These are phyloP conservation scores for Trichogramma dendrolimi DNA, from an alignment of 2,888 invertebrate species.

Conservation along the genomic window DNA sequence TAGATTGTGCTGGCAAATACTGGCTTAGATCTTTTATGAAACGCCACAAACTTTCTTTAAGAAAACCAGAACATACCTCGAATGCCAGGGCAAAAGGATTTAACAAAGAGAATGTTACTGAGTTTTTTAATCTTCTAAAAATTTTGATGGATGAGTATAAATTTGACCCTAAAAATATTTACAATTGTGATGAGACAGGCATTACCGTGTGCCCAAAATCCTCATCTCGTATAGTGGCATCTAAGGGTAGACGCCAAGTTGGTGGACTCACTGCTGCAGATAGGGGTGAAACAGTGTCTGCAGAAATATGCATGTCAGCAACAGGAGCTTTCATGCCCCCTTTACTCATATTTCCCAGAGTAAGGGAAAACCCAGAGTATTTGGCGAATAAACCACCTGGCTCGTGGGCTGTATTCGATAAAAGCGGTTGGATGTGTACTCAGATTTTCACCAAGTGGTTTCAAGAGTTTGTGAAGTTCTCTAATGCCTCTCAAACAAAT, in stretches of 20 bases:
- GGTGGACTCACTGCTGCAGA: constrained; percentile 38
- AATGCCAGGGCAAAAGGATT: constrained; percentile 11
- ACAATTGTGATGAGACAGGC: constrained; percentile 40
- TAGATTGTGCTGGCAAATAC: constrained; percentile 7
- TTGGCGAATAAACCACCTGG: no score
- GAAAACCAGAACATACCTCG: constrained; percentile 17
- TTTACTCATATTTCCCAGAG: no score
- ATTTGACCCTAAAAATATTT: constrained; percentile 24
- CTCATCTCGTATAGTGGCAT: constrained; percentile 36
- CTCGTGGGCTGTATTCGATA: no score
- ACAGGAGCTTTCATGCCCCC: constrained; percentile 30
- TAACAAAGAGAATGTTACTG: not conserved
- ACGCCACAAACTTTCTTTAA: constrained; percentile 38
- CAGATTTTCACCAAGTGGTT: constrained; percentile 41
- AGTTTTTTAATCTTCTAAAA: constrained; percentile 4
- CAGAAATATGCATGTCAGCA: constrained; percentile 37
- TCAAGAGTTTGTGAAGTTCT: constrained; percentile 46
- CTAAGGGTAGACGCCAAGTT: constrained; percentile 35
- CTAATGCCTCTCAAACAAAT: constrained; percentile 35
- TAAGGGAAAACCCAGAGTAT: no score
- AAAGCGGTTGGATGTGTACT: no score
- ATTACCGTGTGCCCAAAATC: constrained; percentile 36
- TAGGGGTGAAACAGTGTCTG: constrained; percentile 34
- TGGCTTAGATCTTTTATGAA: constrained; percentile 10
- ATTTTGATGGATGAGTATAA: not conserved